phyloP scores from a whole-genome alignment of 2,113 vertebrate genomes.

The Abramis brama region DNA sequence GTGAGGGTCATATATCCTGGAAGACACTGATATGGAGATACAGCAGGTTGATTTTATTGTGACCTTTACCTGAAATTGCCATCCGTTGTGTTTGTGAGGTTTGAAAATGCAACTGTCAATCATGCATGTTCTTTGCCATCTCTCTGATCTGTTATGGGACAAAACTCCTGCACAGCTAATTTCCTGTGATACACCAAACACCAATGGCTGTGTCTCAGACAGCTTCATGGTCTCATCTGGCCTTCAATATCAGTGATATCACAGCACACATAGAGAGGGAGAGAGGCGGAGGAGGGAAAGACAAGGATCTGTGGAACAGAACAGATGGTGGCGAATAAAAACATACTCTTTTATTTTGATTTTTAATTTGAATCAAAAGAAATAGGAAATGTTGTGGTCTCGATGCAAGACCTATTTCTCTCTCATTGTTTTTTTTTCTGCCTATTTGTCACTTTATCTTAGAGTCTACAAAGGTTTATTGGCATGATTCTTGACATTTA shows the following conservation, averaged over 20 bases:
- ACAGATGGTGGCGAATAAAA: conserved; percentile 38
- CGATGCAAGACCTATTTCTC: neutral
- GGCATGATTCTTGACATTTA: neutral
- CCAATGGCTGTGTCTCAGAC: neutral
- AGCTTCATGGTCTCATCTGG: conserved; percentile 24
- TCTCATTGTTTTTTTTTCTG: neutral
- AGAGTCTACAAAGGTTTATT: neutral
- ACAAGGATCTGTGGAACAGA: conserved; percentile 16
- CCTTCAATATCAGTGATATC: neutral
- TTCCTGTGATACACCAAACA: conserved; percentile 23
- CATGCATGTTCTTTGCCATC: neutral
- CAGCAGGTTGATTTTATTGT: conserved; percentile 37
- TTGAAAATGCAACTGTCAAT: conserved; percentile 31
- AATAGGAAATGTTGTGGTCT: conserved; percentile 17
- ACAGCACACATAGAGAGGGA: neutral
- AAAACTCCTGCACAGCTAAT: conserved; percentile 31
- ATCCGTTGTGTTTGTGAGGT: conserved; percentile 4
- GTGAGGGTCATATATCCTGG: neutral
- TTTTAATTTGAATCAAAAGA: conserved; percentile 51
- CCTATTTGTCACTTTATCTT: neutral
- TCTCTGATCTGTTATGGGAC: neutral
- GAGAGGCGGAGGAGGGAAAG: neutral
- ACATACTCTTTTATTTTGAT: conserved; percentile 19
- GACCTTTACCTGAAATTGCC: conserved; percentile 39
- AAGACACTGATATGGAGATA: conserved; percentile 29